phyloP scores from a whole-genome alignment of 1,140 invertebrate genomes.

The Mya arenaria region DNA sequence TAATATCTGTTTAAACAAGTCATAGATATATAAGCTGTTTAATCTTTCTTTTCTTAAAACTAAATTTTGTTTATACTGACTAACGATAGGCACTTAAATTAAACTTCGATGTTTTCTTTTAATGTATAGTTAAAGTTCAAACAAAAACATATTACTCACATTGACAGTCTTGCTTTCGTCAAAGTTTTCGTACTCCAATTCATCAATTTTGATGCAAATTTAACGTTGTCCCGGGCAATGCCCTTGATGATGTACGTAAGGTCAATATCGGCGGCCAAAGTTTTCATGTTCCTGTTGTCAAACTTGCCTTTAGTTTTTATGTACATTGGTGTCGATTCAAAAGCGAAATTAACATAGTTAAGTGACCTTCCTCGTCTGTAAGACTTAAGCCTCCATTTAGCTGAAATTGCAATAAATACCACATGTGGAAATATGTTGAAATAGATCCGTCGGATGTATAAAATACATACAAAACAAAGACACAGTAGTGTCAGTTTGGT shows the following conservation, averaged over 20 bases:
- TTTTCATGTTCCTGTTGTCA: not conserved
- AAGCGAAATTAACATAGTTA: not conserved
- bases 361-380: not conserved
- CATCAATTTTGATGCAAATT: constrained; percentile 35
- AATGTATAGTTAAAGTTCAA: no score
- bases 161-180: constrained; percentile 19
- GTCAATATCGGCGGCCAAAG: constrained; percentile 15
- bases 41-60: no score
- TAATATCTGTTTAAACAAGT: no score
- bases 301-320: constrained; percentile 11
- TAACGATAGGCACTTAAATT: no score
- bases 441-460: no score
- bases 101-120: no score
- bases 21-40: no score
- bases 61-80: no score
- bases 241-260: constrained; percentile 39
- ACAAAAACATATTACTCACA: constrained; percentile 42
- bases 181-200: constrained; percentile 35
- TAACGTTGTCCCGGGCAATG: constrained; percentile 37
- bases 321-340: constrained; percentile 10
- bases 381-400: not conserved
- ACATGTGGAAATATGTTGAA: no score
- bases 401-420: not conserved
- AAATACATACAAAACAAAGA: no score
- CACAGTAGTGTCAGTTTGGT: no score